Conservation (phyloP, 2,797 vertebrate genomes). For the Notamacropus eugenii region DNA sequence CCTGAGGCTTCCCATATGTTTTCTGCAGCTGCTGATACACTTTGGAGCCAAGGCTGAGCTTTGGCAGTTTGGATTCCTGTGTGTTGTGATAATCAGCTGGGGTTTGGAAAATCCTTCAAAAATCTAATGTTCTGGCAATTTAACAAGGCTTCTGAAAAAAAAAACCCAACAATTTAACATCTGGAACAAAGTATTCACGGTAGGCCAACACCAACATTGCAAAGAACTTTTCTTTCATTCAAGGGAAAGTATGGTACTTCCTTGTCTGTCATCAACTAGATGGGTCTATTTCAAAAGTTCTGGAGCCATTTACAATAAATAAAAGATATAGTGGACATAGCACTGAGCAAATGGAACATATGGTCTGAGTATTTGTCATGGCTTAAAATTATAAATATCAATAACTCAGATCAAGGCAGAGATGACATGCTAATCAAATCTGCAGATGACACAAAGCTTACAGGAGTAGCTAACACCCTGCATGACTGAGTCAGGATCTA, state of each 20-base stretch:
- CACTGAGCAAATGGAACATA: constrained; percentile 62
- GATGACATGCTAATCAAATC: background rate
- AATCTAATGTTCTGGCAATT: constrained; percentile 82
- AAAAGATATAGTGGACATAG: constrained; percentile 61
- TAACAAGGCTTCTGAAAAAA: constrained; percentile 86
- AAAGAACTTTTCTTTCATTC: constrained; percentile 81
- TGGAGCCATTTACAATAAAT: constrained; percentile 73
- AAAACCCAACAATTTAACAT: constrained; percentile 82
- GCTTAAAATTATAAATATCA: background rate
- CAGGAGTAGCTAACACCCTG: background rate
- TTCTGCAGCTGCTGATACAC: constrained; percentile 87
- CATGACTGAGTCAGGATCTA: background rate
- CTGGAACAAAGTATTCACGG: constrained; percentile 84
- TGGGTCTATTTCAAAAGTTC: constrained; percentile 74
- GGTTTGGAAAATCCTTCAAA: constrained; percentile 85
- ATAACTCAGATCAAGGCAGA: background rate
- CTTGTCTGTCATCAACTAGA: constrained; percentile 74
- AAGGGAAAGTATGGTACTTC: constrained; percentile 81
- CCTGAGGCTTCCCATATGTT: constrained; percentile 83
- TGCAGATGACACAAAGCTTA: background rate
- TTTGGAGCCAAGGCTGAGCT: constrained; percentile 81
- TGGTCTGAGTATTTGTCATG: constrained; percentile 8
- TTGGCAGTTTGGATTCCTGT: constrained; percentile 84
- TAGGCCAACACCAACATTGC: constrained; percentile 82
- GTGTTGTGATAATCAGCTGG: constrained; percentile 87